phyloP scores from a whole-genome alignment of 2,797 vertebrate species.

The Macropodus opercularis region DNA sequence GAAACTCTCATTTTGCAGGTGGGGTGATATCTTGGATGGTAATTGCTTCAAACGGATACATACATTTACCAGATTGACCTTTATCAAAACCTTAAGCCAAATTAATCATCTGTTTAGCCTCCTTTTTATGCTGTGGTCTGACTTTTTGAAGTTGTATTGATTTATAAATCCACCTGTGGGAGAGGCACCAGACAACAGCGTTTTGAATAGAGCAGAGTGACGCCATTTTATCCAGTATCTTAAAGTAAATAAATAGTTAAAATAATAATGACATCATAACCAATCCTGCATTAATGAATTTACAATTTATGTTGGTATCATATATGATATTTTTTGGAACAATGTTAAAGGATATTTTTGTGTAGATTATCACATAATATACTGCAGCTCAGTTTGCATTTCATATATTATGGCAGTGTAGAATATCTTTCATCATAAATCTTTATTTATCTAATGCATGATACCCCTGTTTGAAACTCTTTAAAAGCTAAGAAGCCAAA shows the following conservation, averaged over 20 bases:
- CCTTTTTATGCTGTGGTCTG: constrained; percentile 64
- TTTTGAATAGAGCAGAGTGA: constrained; percentile 59
- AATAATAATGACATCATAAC: constrained; percentile 52
- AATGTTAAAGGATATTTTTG: background rate
- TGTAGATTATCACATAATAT: no score
- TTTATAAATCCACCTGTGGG: constrained; percentile 70
- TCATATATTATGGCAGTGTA: background rate
- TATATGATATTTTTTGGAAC: background rate
- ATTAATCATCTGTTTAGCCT: constrained; percentile 83
- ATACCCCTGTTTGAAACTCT: background rate
- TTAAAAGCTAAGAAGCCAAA: background rate
- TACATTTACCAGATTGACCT: constrained; percentile 86
- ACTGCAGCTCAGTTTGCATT: background rate
- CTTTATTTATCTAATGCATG: background rate
- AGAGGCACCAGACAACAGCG: constrained; percentile 69
- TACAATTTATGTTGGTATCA: no score
- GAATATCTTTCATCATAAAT: no score
- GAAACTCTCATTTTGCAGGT: constrained; percentile 79
- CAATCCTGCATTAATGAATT: constrained; percentile 29
- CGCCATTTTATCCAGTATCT: constrained; percentile 59
- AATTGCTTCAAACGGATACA: constrained; percentile 84
- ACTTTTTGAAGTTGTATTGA: constrained; percentile 72
- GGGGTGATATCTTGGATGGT: constrained; percentile 69
- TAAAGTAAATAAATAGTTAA: constrained; percentile 32
- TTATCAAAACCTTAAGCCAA: constrained; percentile 80